A percentile compares a stretch with the other conserved stretches of the same genome.
phyloP scores from a whole-genome alignment of 2,113 vertebrate genomes.

The Nestor notabilis region DNA sequence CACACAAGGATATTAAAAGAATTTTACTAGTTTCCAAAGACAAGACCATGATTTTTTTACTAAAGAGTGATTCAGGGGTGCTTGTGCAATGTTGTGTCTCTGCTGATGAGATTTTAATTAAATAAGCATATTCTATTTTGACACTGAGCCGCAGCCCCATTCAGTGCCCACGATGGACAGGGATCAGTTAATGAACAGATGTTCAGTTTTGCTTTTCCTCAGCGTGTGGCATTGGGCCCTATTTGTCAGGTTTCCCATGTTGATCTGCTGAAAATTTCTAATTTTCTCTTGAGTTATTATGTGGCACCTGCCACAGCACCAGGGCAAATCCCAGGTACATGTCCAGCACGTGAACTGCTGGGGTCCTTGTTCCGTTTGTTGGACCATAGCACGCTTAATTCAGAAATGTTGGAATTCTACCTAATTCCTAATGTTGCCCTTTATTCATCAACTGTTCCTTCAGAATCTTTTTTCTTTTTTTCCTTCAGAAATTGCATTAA shows the following conservation, averaged over 20 bases:
- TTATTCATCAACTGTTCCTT: background rate
- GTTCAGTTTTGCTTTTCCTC: conserved; percentile 22
- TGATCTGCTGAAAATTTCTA: background rate
- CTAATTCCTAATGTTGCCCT: background rate
- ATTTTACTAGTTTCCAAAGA: background rate
- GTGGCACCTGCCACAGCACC: background rate
- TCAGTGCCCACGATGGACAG: background rate
- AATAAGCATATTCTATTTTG: background rate
- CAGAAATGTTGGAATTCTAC: background rate
- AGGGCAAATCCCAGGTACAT: background rate
- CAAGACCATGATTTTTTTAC: background rate
- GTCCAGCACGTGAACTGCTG: background rate
- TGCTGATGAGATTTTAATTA: conserved; percentile 7
- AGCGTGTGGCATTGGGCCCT: background rate
- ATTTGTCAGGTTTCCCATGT: background rate
- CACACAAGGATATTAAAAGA: background rate
- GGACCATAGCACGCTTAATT: rapidly evolving
- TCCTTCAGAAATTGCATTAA: background rate
- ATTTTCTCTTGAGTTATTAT: conserved; percentile 1
- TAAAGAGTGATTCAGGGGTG: background rate
- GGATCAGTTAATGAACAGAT: conserved; percentile 34
- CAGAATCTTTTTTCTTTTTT: background rate
- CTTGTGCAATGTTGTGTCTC: background rate
- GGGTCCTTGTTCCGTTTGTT: background rate
- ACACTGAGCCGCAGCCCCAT: background rate